Conservation (phyloP, 2,113 vertebrate species). For the Scolopax mira region DNA sequence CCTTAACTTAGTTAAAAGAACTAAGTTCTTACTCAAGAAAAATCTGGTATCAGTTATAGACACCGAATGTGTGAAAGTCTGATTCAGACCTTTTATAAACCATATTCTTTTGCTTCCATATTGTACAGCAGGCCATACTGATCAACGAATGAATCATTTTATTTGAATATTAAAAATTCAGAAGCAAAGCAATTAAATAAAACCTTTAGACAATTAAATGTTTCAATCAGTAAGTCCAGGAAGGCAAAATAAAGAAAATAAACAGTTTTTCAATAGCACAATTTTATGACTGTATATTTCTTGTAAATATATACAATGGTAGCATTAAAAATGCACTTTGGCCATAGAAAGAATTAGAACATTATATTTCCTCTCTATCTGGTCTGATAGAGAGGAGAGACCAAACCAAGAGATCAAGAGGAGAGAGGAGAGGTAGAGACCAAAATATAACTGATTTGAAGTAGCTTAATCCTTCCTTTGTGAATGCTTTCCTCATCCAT, state of each 20-base stretch:
- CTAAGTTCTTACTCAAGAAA: too few relatives aligned
- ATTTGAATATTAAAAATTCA: background rate
- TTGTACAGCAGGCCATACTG: background rate
- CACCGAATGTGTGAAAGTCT: background rate
- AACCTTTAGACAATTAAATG: background rate
- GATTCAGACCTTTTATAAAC: background rate
- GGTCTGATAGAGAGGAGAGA: too few relatives aligned
- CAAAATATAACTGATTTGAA: background rate
- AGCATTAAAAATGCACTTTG: background rate
- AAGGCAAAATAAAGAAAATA: background rate
- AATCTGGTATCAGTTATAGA: background rate
- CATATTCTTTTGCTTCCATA: background rate
- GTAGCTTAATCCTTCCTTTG: background rate
- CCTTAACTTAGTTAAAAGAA: too few relatives aligned
- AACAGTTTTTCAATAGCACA: background rate
- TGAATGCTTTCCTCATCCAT: background rate
- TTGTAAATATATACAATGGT: background rate
- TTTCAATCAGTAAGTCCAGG: background rate
- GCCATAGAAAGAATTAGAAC: background rate
- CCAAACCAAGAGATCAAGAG: too few relatives aligned
- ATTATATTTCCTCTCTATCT: background rate
- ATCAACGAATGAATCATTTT: background rate
- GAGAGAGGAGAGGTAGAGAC: too few relatives aligned
- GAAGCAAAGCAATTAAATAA: background rate
- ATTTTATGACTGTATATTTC: background rate